A percentile compares a stretch with the other conserved stretches of the same genome.
These are phyloP conservation scores for Ceratitis capitata DNA, from an alignment of 1,140 invertebrate species.

Conservation along the genomic window DNA sequence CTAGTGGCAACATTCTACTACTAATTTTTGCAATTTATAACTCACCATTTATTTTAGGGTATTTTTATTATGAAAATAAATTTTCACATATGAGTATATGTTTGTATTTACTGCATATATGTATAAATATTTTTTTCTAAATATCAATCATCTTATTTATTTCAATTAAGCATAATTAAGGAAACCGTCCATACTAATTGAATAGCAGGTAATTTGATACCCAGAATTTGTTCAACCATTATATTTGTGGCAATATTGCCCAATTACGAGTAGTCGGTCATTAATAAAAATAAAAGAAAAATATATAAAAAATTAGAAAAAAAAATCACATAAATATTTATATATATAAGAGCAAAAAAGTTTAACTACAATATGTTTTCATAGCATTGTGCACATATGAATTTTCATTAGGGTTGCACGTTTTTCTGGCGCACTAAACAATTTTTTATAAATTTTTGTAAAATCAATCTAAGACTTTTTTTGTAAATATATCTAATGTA, in stretches of 20 bases:
- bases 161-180: constrained; percentile 31
- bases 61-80: too few relatives aligned
- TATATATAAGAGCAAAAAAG: not conserved
- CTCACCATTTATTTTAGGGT: not conserved
- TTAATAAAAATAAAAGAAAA: not conserved
- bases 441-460: too few relatives aligned
- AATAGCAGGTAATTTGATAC: not conserved
- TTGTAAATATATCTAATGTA: not conserved
- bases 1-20: not conserved
- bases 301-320: too few relatives aligned
- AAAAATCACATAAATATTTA: not conserved
- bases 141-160: not conserved
- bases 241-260: not conserved
- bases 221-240: not conserved
- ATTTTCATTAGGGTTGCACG: not conserved
- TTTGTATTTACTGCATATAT: not conserved
- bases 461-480: not conserved
- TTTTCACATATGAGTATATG: not conserved
- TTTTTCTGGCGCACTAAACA: too few relatives aligned
- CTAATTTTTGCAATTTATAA: not conserved
- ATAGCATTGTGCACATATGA: not conserved
- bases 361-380: not conserved
- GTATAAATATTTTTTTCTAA: not conserved
- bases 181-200: not conserved
- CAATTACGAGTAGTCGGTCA: not conserved